These are phyloP conservation scores for Prietella phreatophila DNA, from an alignment of 2,113 vertebrate species.

Conservation along the genomic window DNA sequence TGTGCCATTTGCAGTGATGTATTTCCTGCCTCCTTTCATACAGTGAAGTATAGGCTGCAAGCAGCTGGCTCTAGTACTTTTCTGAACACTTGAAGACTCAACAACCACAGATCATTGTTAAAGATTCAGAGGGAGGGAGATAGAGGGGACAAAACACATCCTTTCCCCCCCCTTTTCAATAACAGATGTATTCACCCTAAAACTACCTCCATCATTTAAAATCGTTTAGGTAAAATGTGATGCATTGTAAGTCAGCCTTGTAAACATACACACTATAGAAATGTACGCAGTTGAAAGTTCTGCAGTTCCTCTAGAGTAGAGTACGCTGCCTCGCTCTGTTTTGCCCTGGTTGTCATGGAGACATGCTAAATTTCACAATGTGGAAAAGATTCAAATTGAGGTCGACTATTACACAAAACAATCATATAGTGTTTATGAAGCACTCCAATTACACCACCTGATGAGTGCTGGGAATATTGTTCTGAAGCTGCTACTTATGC, in stretches of 20 bases:
- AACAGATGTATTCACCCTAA: conserved; percentile 28
- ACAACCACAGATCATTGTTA: conserved; percentile 50
- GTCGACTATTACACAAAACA: conserved; percentile 20
- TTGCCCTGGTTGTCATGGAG: conserved; percentile 47
- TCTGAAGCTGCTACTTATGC: background rate
- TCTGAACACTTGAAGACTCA: conserved; percentile 48
- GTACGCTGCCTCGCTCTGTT: conserved; percentile 14
- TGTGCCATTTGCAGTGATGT: conserved; percentile 53
- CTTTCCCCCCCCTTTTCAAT: conserved; percentile 4
- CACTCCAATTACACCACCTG: conserved; percentile 1
- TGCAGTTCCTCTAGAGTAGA: background rate
- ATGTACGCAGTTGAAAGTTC: background rate
- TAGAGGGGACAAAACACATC: conserved; percentile 29
- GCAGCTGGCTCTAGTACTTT: conserved; percentile 52
- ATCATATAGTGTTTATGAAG: conserved; percentile 30
- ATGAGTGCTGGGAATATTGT: conserved; percentile 1
- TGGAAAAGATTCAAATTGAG: conserved; percentile 42
- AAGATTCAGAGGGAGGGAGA: conserved; percentile 18
- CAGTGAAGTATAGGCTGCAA: conserved; percentile 45
- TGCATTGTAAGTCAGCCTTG: conserved; percentile 9
- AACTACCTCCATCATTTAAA: conserved; percentile 12
- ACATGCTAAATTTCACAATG: conserved; percentile 37
- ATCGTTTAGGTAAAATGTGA: conserved; percentile 17
- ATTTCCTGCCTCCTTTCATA: conserved; percentile 54
- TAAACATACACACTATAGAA: conserved; percentile 22